phyloP scores from a whole-genome alignment of 1,140 invertebrate genomes.

The Phortica variegata region DNA sequence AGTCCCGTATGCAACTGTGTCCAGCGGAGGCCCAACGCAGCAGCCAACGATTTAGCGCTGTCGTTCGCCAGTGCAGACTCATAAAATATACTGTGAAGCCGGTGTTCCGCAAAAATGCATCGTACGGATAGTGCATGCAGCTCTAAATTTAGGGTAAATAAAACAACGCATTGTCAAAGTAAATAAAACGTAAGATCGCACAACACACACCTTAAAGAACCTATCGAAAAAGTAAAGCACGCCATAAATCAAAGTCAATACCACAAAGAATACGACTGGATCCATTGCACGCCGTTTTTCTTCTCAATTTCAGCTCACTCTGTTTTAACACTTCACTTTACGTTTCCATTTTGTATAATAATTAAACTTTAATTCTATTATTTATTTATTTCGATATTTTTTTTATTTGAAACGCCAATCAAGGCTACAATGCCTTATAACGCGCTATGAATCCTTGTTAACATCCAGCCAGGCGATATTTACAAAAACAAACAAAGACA shows the following conservation, averaged over 20 bases:
- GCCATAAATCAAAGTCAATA: conserved; percentile 60
- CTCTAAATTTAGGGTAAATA: conserved; percentile 66
- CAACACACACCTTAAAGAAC: conserved; percentile 65
- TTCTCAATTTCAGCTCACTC: too few species aligned
- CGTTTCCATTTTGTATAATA: too few species aligned
- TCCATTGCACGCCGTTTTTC: conserved; percentile 25
- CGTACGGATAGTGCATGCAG: conserved; percentile 77
- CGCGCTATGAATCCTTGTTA: too few species aligned
- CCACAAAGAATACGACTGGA: conserved; percentile 44
- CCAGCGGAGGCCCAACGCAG: conserved; percentile 68
- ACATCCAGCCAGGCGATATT: too few species aligned
- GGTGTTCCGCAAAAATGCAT: conserved; percentile 72
- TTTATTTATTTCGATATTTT: too few species aligned
- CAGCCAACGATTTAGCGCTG: conserved; percentile 70
- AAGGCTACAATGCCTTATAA: too few species aligned
- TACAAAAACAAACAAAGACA: too few species aligned
- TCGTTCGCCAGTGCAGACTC: conserved; percentile 74
- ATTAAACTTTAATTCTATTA: too few species aligned
- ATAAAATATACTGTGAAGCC: conserved; percentile 72
- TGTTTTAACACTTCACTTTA: too few species aligned
- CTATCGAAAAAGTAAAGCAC: conserved; percentile 70
- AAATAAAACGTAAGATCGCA: conserved; percentile 12
- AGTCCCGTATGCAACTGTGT: conserved; percentile 60
- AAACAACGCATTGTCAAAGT: conserved; percentile 8
- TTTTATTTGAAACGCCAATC: too few species aligned